Base-by-base conservation (phyloP, 1,140 invertebrate genomes). In the Apis mellifera region DNA sequence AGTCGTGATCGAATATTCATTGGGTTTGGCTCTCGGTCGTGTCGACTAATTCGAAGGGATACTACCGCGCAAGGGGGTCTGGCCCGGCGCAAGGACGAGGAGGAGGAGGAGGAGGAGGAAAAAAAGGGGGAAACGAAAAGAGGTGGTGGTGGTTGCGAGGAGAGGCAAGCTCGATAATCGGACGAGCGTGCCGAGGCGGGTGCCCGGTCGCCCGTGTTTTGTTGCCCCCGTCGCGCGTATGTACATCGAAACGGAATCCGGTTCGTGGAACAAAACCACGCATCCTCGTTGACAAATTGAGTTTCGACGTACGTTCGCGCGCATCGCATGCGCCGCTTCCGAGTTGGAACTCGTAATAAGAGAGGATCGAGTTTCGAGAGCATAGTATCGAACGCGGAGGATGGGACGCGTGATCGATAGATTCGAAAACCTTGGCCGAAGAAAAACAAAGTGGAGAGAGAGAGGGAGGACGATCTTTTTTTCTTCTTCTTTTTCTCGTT, bases 231-330 rank as follows among this genome's bases (percentile, higher is more conserved):
- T 90, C 83, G 87, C 75, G 75, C 88, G 87, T 42, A 42, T 42
- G 32, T 90, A 91, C 90, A 91, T 90, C 90, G 84, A 90, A 90
- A 90, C 82, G 90, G 91, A 92, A 92, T 92, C 89, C 90, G 89
- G 90, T 90, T 90, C 86, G 86, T 90, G 85, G 88, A 87, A 92
- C 91, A 91, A 92, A 92, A 92, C 89, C 90, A 66, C 85, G 86
- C 82, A 86, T 89, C 89, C 82, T 83, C 85, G 84, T 92, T 92
- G 92, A 93, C 92, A 92, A 92, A 92, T 93, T 93, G 89, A 93
- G 89, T 90, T 79, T 62, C 83, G 80, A 70, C 72, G 76, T 82
- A 72, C 86, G 81, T 86, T 87, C 84, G 75, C 84, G 83, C 86
- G 83, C 83, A 83, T 78, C 82, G 85, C 80, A 55, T 82, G 84